Conservation (phyloP, 2,797 vertebrate genomes). For the Falco novaeseelandiae region DNA sequence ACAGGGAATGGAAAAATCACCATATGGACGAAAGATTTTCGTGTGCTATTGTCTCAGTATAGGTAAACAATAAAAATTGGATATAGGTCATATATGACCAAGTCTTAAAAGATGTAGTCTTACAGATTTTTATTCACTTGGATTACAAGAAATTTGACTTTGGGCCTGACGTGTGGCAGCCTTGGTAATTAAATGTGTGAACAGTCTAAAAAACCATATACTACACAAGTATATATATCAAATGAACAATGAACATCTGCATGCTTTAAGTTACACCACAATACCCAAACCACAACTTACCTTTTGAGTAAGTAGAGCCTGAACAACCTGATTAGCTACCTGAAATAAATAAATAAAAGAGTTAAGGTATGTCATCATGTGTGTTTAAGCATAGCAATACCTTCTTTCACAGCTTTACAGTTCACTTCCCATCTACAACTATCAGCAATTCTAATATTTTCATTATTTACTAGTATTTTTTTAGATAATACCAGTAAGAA, state of each 20-base stretch:
- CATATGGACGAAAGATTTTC: background rate
- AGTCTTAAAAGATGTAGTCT: background rate
- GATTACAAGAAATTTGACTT: background rate
- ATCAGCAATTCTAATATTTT: background rate
- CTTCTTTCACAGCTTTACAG: background rate
- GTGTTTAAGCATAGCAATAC: background rate
- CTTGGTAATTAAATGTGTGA: background rate
- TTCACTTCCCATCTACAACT: background rate
- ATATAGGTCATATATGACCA: background rate
- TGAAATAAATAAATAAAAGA: slow-evolving; percentile 65
- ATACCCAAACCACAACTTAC: slow-evolving; percentile 71
- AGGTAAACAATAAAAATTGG: background rate
- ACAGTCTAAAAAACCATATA: background rate
- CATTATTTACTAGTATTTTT: background rate
- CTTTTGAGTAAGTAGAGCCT: slow-evolving; percentile 95
- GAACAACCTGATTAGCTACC: slow-evolving; percentile 95
- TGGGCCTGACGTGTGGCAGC: background rate
- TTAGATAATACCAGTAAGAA: background rate
- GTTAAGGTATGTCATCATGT: background rate
- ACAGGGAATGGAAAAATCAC: background rate
- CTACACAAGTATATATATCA: background rate
- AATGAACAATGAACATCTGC: background rate
- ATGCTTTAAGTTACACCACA: background rate
- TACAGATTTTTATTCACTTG: background rate
- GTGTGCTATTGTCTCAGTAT: background rate